Evolutionary conservation across 2,113 vertebrate species (phyloP).

Genomic region (Ranitomeya variabilis): DNA sequence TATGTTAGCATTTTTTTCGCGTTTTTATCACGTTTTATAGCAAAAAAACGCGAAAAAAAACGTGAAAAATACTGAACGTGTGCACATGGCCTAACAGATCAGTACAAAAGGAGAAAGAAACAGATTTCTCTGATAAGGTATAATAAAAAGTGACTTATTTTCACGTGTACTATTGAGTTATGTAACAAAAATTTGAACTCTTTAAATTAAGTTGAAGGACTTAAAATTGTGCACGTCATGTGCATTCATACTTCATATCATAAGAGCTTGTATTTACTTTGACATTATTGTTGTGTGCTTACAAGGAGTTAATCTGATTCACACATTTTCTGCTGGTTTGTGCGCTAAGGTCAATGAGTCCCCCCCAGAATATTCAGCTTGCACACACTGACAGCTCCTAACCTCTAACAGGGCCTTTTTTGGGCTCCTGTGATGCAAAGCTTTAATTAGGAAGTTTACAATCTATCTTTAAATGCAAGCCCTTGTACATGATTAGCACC

Average conservation of each 20-base stretch:
- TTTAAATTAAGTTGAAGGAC: neutral
- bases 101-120: too few species aligned
- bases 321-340: conserved; percentile 1
- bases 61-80: too few species aligned
- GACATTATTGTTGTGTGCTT: neutral
- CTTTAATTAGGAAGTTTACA: conserved; percentile 59
- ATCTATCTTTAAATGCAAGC: conserved; percentile 59
- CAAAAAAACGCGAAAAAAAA: too few species aligned
- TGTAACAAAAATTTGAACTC: neutral
- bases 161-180: too few species aligned
- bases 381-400: conserved; percentile 55
- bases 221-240: neutral
- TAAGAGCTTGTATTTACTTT: neutral
- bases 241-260: neutral
- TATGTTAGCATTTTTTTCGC: too few species aligned
- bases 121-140: too few species aligned
- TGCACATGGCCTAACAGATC: too few species aligned
- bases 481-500: conserved; percentile 55
- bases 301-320: conserved; percentile 19
- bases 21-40: too few species aligned
- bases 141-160: too few species aligned
- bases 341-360: conserved; percentile 43
- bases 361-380: conserved; percentile 43
- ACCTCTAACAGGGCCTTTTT: conserved; percentile 55
- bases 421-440: conserved; percentile 54